Base-by-base conservation (phyloP, 2,113 vertebrate genomes). In the Jaculus jaculus region DNA sequence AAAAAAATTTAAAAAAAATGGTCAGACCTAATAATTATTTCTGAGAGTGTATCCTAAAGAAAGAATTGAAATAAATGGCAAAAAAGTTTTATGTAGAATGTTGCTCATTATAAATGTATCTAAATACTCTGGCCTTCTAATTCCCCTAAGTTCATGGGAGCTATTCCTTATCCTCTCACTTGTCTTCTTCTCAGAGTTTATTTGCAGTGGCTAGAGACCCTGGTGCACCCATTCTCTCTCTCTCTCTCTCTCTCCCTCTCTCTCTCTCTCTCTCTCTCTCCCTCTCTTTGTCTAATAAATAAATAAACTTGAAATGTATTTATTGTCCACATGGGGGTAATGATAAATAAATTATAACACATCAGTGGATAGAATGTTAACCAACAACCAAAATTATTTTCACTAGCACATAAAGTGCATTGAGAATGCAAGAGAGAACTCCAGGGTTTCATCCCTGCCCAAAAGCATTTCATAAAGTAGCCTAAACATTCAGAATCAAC, bases 11-110 rank as follows among this genome's bases (percentile, higher is more conserved):
- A n/a, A n/a, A n/a, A n/a, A 60, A 72, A 51, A 47, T 79, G 18
- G 24, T 73, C 34, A 74, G 58, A 85, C 23, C 15, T 54, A 39
- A n/a, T 51, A 32, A 83, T 4, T 16, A 78, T 69, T 84, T 82
- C 63, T 77, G 42, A 28, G 90, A 90, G 51, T 68, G 6, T 51
- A 87, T 66, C 34, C 65, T 87, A 90, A 87, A 90, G 74, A 74
- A 84, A 92, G 32, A 89, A 69, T 23, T 5, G 32, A 47, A 17
- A 81, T 18, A 58, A 66, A 71, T 39, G 17, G 16, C n/a, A 42
- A 17, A 77, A 77, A 65, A 42, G 28, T 7, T 89, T 79, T 66
- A 68, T 15, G 6, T 84, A 30, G 1, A 84, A 66, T 84, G 30
- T 73, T 60, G 26, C 42, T 87, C 39, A 69, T 34, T 92, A 0